Evolutionary conservation across 2,113 vertebrate species (phyloP), one percentile per base, ranked within the genome.

Genomic region (Dicaeum eximium): DNA sequence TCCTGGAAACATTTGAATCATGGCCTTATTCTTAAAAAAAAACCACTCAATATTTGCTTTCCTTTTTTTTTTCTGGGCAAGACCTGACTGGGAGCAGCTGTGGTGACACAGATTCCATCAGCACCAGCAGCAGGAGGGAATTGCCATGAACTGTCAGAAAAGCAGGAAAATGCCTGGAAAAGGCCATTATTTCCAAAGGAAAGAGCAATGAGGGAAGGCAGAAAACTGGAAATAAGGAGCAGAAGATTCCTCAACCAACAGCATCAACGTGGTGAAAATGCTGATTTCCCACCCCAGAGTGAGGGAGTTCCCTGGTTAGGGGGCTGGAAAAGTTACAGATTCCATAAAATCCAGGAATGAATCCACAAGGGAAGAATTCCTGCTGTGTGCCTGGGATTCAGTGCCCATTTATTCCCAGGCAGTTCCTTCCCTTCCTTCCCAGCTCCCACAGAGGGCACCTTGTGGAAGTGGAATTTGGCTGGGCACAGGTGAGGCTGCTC

Each of bases 321-420:
- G 78, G 60, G 56, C 60, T 62, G 11, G 9, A 10, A 9, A 78
- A 58, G 30, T 64, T 45, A 9, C 0, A 71, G 28, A 47, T 17
- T 1, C 37, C 7, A n/a, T 2, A 11, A 21, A 33, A 35, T 3
- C 23, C 58, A 23, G 2, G 38, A 38, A 38, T 38, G 9, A 38
- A 38, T 12, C 38, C 38, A 38, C 12, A 38, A 38, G 12, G 7
- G 38, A 44, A 16, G 10, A 0, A 21, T 31, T 13, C 33, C 88
- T 4, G 8, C 45, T 4, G 18, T 2, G 18, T 1, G 16, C 38
- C 11, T 21, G 51, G 3, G 3, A 10, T 57, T 66, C 12, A 8
- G 13, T 22, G 20, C 4, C 12, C 11, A 1, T 42, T 18, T 3
- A 21, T n/a, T 50, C 40, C 70, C 1, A 2, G 62, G 35, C 3